phyloP scores from a whole-genome alignment of 2,113 vertebrate genomes.

The Pyrgilauda ruficollis region DNA sequence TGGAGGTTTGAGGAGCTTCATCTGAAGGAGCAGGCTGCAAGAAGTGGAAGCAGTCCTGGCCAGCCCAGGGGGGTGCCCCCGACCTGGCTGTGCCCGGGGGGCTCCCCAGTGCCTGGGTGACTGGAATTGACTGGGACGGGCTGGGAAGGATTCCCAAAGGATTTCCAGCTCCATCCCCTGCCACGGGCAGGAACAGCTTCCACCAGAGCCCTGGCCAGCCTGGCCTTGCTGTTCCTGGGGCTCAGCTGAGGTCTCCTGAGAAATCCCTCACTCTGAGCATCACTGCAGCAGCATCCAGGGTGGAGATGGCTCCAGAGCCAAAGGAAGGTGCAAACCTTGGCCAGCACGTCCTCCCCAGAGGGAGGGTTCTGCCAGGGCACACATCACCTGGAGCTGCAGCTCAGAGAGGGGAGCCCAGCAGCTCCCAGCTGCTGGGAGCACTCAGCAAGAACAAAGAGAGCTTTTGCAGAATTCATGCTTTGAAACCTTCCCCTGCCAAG shows the following conservation, averaged over 20 bases:
- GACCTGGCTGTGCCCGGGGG: fast-evolving
- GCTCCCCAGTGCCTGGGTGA: fast-evolving
- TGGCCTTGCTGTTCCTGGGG: not conserved
- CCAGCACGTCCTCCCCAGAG: fast-evolving
- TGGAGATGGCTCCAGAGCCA: not conserved
- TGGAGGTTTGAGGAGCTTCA: not conserved
- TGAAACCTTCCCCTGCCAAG: not conserved
- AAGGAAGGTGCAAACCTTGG: fast-evolving
- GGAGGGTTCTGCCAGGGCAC: not conserved
- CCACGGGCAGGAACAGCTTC: not conserved
- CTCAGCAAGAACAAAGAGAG: not conserved
- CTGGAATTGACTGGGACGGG: not conserved
- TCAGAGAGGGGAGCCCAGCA: not conserved
- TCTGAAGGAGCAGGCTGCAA: not conserved
- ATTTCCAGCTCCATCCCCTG: not conserved
- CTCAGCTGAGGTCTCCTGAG: not conserved
- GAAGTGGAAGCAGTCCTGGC: not conserved
- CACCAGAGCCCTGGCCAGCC: not conserved
- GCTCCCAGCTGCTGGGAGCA: not conserved
- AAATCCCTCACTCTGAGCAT: not conserved
- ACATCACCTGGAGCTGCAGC: fast-evolving
- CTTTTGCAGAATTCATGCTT: not conserved
- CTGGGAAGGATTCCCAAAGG: not conserved
- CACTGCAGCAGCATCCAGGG: fast-evolving
- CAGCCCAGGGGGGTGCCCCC: not conserved